Base-by-base conservation (phyloP, 2,888 invertebrate species). In the Pammene fasciana region DNA sequence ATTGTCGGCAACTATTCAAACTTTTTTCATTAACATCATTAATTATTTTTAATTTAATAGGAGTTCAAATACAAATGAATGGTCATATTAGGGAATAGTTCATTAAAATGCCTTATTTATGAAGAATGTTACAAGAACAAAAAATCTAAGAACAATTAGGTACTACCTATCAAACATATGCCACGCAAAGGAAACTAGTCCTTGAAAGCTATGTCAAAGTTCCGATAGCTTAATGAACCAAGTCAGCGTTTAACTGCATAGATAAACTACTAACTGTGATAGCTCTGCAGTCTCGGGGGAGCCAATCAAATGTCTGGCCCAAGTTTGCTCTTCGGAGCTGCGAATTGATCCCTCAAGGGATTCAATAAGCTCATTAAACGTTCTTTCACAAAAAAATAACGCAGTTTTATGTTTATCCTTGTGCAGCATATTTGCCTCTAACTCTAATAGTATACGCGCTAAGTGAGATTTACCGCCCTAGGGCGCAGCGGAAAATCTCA, bases 291-390 rank as follows among this genome's bases (percentile, higher is more conserved):
- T 79, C 86, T 79, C 85, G 11, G 14, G 78, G 78, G 86, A 79
- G 74, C 80, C 81, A 86, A 86, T 86, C 86, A 86, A 78, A 78
- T 77, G 78, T 76, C 76, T 71, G 73, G 74, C 77, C 75, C 70
- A 65, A 78, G 78, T 79, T 81, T 76, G 76, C 76, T 76, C 71
- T 75, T 74, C 62, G 45, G 57, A 76, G 78, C 75, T 76, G 76
- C 70, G 75, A 78, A 76, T 76, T 79, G 54, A 48, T 43, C 38
- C 34, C 68, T 46, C 57, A 5, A 46, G 14, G 45, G 68, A 45
- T 45, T 64, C 52, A 52, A 68, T 68, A 65, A 68, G 64, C 64
- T 65, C 10, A 65, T 68, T 50, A 65, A 41, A 18, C 10, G n/a
- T 10, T 4, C 41, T n/a, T 62, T 60, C 10, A 13, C 9, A 14